phyloP scores from a whole-genome alignment of 92 coral and sea anemone species.

The Zoanthus solanderi region DNA sequence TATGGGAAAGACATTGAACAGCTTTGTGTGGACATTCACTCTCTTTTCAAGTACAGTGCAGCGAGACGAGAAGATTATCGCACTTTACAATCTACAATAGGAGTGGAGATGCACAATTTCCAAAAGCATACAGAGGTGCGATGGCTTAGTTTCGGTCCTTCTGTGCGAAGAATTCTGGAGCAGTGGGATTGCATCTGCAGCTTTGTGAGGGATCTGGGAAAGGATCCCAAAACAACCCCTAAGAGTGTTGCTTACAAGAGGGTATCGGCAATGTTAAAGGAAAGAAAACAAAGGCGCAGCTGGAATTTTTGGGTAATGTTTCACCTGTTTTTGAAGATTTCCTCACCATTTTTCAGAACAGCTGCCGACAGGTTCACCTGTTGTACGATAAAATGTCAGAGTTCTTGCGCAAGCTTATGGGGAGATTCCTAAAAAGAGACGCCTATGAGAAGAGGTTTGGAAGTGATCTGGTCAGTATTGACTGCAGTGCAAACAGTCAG shows the following conservation, averaged over 20 bases:
- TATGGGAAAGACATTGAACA: constrained; percentile 35
- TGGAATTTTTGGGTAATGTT: too few relatives aligned
- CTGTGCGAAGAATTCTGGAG: neutral
- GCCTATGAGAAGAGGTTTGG: too few relatives aligned
- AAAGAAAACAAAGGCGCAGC: constrained; percentile 27
- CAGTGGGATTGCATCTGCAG: neutral
- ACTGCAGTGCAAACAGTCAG: too few relatives aligned
- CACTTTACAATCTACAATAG: constrained; percentile 45
- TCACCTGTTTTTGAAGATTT: too few relatives aligned
- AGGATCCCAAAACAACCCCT: constrained; percentile 8
- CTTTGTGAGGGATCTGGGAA: neutral
- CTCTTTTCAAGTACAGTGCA: constrained; percentile 18
- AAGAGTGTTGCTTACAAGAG: constrained; percentile 47
- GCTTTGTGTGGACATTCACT: too few relatives aligned
- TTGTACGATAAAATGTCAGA: too few relatives aligned
- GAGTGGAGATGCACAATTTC: constrained; percentile 54
- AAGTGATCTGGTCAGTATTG: too few relatives aligned
- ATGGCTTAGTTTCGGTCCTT: neutral
- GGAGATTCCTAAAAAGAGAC: too few relatives aligned
- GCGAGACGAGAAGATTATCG: constrained; percentile 64
- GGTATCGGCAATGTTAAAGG: constrained; percentile 44
- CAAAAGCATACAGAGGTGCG: constrained; percentile 17
- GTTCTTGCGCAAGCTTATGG: too few relatives aligned
- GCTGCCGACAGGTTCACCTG: too few relatives aligned
- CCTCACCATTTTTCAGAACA: too few relatives aligned